Conservation (phyloP, 2,113 vertebrate genomes). For the Burhinus bistriatus region DNA sequence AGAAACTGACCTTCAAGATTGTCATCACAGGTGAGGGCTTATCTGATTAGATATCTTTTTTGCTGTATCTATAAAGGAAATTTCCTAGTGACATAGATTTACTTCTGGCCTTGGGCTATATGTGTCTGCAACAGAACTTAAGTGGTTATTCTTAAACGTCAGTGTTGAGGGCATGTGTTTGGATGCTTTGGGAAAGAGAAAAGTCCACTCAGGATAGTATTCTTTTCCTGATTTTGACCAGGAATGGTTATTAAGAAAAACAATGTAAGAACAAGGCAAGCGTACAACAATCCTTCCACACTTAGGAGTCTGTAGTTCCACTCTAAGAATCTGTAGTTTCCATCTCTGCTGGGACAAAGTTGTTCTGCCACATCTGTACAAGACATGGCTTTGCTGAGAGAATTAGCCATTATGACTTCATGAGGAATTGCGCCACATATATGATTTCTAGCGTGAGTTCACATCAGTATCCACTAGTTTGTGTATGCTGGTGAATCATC, state of each 20-base stretch:
- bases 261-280: neutral
- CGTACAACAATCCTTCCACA: neutral
- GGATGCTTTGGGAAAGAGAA: neutral
- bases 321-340: neutral
- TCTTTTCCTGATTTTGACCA: neutral
- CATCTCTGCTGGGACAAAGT: neutral
- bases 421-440: too few species aligned
- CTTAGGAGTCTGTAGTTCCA: neutral
- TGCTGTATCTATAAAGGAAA: neutral
- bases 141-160: neutral
- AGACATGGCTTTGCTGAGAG: neutral
- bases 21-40: slow-evolving; percentile 61
- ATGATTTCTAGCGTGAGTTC: fast-evolving
- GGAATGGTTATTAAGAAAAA: neutral
- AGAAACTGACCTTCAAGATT: slow-evolving; percentile 75
- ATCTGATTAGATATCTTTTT: too few species aligned
- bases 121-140: neutral
- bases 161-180: neutral
- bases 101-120: neutral
- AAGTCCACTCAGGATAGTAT: neutral
- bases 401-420: neutral
- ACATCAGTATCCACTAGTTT: neutral
- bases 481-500: neutral
- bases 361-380: neutral
- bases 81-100: neutral